Evolutionary conservation across 2,797 vertebrate species (phyloP).

Genomic region (Danio choprae): DNA sequence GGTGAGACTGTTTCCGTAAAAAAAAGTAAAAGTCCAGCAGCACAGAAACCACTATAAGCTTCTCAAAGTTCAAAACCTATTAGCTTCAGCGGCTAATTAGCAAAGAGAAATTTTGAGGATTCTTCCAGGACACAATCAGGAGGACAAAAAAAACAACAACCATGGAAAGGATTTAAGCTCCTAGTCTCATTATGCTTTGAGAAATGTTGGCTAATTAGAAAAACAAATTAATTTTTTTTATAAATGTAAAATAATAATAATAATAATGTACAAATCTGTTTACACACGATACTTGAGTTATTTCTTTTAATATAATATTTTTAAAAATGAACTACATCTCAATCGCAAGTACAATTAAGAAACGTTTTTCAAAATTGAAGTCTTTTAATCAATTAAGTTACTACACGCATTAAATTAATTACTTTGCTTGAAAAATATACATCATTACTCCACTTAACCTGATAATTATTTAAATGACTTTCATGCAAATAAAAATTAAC

Average conservation of each 20-base stretch:
- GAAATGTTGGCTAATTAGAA: background rate
- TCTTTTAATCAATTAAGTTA: background rate
- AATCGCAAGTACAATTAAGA: background rate
- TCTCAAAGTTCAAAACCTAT: slow-evolving; percentile 65
- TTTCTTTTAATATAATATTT: too few relatives aligned
- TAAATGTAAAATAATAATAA: too few relatives aligned
- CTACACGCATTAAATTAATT: background rate
- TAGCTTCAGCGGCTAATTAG: slow-evolving; percentile 61
- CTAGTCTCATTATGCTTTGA: background rate
- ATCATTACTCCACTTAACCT: background rate
- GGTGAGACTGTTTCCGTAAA: slow-evolving; percentile 60
- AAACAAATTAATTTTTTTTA: background rate
- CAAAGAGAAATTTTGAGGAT: slow-evolving; percentile 6
- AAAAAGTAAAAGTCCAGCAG: slow-evolving; percentile 61
- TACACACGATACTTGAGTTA: too few relatives aligned
- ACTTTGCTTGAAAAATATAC: background rate
- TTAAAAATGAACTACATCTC: background rate
- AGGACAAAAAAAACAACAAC: background rate
- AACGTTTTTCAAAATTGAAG: background rate
- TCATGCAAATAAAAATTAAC: background rate
- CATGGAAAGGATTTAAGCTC: background rate
- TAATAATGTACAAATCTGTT: too few relatives aligned
- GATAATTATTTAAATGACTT: background rate
- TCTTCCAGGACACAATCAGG: background rate
- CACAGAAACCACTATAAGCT: slow-evolving; percentile 66